Percentiles rank a stretch among this genome's conserved stretches.
These are phyloP conservation scores for Heliocidaris tuberculata DNA, from an alignment of 35 echinoderm and acorn worm genomes.

Conservation along the genomic window DNA sequence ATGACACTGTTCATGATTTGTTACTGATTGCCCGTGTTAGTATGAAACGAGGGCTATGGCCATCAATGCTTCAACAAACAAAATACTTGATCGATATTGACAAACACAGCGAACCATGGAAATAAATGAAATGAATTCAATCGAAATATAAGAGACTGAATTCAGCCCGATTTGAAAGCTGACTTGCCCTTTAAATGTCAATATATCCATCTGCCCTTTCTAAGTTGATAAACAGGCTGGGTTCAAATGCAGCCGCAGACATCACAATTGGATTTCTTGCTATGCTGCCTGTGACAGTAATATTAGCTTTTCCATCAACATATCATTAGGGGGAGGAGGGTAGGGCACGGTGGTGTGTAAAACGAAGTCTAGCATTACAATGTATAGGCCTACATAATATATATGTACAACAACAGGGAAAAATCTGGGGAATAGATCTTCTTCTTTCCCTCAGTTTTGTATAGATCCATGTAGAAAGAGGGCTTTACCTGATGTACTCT, in stretches of 20 bases:
- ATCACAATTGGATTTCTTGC: conserved; percentile 7
- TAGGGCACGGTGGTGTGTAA: not conserved
- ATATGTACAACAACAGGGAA: not conserved
- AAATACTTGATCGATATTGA: no score
- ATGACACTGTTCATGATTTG: no score
- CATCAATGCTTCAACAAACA: no score
- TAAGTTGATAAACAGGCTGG: not conserved
- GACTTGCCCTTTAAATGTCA: not conserved
- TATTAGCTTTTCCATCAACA: conserved; percentile 11
- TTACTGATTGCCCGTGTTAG: no score
- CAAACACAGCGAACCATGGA: no score
- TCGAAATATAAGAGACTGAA: no score
- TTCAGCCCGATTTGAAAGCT: not conserved
- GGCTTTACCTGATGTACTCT: no score
- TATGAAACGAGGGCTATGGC: no score
- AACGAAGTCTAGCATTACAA: not conserved
- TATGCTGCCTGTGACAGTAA: not conserved
- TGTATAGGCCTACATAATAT: not conserved
- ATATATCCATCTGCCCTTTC: conserved; percentile 9
- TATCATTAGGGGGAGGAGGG: not conserved
- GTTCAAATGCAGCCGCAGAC: not conserved
- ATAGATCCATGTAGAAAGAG: no score
- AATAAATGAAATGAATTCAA: no score
- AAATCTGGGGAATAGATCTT: not conserved
- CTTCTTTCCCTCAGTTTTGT: no score